A percentile compares a stretch with the other conserved stretches of the same genome.
These are phyloP conservation scores for Drosophila nigromelanica DNA, from an alignment of 1,140 invertebrate species.

Conservation along the genomic window DNA sequence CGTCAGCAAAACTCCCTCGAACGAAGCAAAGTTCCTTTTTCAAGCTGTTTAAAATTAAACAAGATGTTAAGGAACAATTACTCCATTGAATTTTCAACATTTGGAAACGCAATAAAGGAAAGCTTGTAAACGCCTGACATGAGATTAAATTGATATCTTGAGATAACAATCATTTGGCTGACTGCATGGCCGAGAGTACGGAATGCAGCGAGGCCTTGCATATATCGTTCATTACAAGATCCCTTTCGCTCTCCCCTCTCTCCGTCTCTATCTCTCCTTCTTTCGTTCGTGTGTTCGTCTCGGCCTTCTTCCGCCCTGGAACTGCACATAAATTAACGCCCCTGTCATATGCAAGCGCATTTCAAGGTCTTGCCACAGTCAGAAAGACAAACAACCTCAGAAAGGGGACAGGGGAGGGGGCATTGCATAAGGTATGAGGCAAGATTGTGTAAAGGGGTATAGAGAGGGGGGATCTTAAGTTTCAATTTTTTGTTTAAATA, in stretches of 20 bases:
- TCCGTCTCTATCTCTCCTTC: neutral
- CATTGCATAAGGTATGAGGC: constrained; percentile 9
- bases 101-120: neutral
- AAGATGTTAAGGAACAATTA: neutral
- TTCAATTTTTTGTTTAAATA: constrained; percentile 62
- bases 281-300: too few relatives aligned
- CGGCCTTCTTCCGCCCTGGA: neutral
- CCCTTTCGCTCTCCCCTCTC: neutral
- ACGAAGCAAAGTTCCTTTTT: too few relatives aligned
- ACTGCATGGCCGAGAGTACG: constrained; percentile 23
- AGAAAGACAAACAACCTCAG: constrained; percentile 39
- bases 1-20: too few relatives aligned
- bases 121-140: neutral
- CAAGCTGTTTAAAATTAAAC: too few relatives aligned
- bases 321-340: constrained; percentile 76
- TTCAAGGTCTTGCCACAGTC: constrained; percentile 67
- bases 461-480: neutral
- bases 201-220: constrained; percentile 14
- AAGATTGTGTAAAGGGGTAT: neutral
- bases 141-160: constrained; percentile 37
- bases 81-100: neutral
- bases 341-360: constrained; percentile 71
- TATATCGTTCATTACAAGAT: constrained; percentile 16
- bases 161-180: constrained; percentile 44
- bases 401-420: neutral